Base-by-base conservation (phyloP, 2,797 vertebrate species). In the Pachyuromys duprasi region DNA sequence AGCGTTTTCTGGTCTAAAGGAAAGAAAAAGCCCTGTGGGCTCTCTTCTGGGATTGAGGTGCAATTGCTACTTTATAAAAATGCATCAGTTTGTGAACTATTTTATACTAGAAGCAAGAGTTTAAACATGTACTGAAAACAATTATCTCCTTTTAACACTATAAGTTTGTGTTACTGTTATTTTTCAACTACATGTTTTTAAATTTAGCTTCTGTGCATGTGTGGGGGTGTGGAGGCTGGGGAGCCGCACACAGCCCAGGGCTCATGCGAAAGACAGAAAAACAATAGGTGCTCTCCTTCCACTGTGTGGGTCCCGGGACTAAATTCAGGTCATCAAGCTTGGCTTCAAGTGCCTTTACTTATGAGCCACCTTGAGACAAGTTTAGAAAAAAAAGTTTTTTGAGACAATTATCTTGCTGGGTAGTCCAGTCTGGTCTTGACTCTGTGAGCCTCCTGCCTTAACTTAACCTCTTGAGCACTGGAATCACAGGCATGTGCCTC, bases 1-100 rank as follows among this genome's bases (percentile, higher is more conserved):
- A 65, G 12, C 90, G 70, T 57, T 97, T 97, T 95, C 97, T 94
- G 96, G 97, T 86, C 31, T 69, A 95, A 93, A 92, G 96, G 18
- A 63, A 95, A 90, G 87, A 65, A 93, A 97, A 39, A 94, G 70
- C 75, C 53, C 91, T 81, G 95, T 94, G 98, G 97, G 81, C 79
- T 89, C 90, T 74, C 63, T 91, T 76, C 95, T 84, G 76, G 55
- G 92, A 84, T 88, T 65, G 92, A 91, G 97, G 62, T 62, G 63
- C 62, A 88, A 92, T 86, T 81, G 76, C 93, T 93, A 83, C n/a
- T 87, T 94, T 33, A 95, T 0, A 90, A 92, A 97, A 97, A 81
- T 60, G 69, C 31, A 45, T 45, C 45, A 45, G 45, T 45, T 45
- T 45, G 45, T 45, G 45, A 45, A 45, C 45, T 45, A 95, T 57